Evolutionary conservation across 2,113 vertebrate genomes (phyloP), one percentile per base, ranked within the genome.

Genomic region (Phylloscopus whistleri): DNA sequence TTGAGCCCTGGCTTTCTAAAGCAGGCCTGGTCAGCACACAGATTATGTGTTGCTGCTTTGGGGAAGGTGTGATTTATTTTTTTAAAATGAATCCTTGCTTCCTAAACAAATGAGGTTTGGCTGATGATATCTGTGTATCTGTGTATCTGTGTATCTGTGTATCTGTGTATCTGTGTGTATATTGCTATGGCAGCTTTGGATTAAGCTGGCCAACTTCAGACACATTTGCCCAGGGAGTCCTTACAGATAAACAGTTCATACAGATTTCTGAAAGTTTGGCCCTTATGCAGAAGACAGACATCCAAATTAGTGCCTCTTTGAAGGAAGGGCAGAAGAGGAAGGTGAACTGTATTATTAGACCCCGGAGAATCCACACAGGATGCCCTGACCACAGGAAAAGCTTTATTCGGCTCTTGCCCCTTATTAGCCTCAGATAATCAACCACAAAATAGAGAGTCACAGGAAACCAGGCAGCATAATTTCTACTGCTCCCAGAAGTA

Each of bases 331-430:
- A 94, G 95, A 97, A 96, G 90, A 97, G 95, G 96, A 97, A 96
- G 96, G 88, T 95, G 89, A 93, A 94, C 60, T 88, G 72, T 78
- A 86, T 94, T 97, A 95, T 93, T 95, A 95, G 92, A 92, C 94
- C 89, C 94, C 1, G 0, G 95, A 96, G 94, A 93, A 97, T 96
- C 88, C 83, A 86, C 96, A 95, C 92, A 94, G 95, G 94, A 96
- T 96, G 83, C 90, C 63, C 83, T 94, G 94, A 94, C 94, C 94
- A 90, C 95, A 97, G 95, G 91, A 97, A 93, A 74, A 97, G 86
- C 94, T 96, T 93, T 94, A 94, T 96, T 89, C 92, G 75, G 69
- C 74, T 77, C 64, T 95, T 82, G 69, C 81, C 84, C 93, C 93
- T 96, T 94, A 95, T 94, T 96, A 96, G 91, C 87, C 87, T 94